Evolutionary conservation across 2,113 vertebrate species (phyloP).

Genomic region (Xiphophorus hellerii): DNA sequence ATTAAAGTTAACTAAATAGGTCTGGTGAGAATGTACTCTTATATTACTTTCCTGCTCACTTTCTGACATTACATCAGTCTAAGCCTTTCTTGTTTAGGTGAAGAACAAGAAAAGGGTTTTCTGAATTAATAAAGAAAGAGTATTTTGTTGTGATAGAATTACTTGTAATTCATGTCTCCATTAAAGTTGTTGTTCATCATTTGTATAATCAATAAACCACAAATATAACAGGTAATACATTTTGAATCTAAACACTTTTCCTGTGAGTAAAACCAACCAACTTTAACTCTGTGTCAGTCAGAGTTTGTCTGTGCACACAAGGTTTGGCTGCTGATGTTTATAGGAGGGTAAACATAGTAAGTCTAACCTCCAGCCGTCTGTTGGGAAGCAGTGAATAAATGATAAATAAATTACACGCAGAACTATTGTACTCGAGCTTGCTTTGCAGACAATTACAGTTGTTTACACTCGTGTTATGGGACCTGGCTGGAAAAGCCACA

Average conservation of each 20-base stretch:
- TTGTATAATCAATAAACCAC: neutral
- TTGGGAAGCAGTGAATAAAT: constrained; percentile 61
- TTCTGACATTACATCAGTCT: neutral
- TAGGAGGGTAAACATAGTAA: constrained; percentile 42
- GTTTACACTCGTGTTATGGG: constrained; percentile 63
- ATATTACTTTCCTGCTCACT: no score
- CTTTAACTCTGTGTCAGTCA: neutral
- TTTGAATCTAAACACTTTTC: neutral
- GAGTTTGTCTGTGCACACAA: neutral
- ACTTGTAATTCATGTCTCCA: neutral
- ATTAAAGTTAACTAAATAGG: no score
- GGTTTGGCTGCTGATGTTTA: constrained; percentile 18
- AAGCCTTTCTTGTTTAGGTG: neutral
- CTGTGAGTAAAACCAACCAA: neutral
- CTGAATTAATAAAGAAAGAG: no score
- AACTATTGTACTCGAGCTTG: constrained; percentile 53
- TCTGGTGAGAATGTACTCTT: no score
- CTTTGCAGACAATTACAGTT: constrained; percentile 64
- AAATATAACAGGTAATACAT: neutral
- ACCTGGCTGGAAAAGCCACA: constrained; percentile 41
- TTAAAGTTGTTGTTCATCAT: neutral
- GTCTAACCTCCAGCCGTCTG: constrained; percentile 53
- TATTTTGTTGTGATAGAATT: neutral
- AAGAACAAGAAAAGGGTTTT: neutral
- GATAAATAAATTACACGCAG: constrained; percentile 65